phyloP scores from a whole-genome alignment of 2,888 invertebrate species.

The Campoplex nolae region DNA sequence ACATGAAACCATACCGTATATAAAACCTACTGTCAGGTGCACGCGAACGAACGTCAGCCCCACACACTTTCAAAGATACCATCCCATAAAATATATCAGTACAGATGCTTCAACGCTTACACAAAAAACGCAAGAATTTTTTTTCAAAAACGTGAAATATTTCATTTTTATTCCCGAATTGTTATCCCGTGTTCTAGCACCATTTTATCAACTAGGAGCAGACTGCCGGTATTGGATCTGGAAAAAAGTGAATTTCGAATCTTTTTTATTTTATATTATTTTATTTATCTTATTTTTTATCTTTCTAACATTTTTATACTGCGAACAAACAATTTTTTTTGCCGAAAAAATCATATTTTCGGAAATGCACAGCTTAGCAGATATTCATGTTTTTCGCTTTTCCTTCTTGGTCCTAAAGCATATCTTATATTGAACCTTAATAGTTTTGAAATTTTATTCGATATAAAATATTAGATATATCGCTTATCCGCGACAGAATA shows the following conservation, averaged over 20 bases:
- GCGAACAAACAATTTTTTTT: too few relatives aligned
- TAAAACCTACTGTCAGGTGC: constrained; percentile 60
- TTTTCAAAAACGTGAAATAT: neutral
- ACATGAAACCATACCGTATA: constrained; percentile 28
- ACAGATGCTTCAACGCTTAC: neutral
- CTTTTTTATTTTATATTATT: neutral
- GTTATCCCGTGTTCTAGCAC: neutral
- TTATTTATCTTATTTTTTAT: neutral
- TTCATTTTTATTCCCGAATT: neutral
- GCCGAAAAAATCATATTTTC: neutral
- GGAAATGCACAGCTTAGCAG: neutral
- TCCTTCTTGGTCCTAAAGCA: neutral
- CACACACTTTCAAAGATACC: constrained; percentile 37
- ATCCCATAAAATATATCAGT: neutral
- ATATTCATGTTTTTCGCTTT: neutral
- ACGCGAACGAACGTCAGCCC: constrained; percentile 37
- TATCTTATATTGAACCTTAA: neutral
- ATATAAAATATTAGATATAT: neutral
- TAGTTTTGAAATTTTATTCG: neutral
- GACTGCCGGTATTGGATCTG: neutral
- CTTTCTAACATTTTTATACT: too few relatives aligned
- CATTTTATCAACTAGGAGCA: neutral
- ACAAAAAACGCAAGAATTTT: neutral
- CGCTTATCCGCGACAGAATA: too few relatives aligned
- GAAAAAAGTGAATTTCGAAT: neutral